Evolutionary conservation across 2,797 vertebrate genomes (phyloP).

Genomic region (Dendrocincla fuliginosa): DNA sequence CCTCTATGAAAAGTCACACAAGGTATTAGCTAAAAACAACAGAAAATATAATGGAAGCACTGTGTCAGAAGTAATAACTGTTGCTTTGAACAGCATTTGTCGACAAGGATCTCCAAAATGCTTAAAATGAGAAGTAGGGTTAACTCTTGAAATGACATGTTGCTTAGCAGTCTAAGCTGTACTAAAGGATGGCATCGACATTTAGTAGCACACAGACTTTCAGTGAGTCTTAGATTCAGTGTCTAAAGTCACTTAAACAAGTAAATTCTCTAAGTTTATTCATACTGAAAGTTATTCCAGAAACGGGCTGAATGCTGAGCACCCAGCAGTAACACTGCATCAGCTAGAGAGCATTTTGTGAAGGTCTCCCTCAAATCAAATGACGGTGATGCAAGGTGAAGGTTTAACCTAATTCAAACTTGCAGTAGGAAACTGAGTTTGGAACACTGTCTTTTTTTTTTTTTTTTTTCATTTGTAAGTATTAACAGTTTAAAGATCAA

Average conservation of each 20-base stretch:
- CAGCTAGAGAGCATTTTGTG: not conserved
- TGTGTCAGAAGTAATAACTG: not conserved
- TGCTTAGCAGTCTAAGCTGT: not conserved
- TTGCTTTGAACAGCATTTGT: not conserved
- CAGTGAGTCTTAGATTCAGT: not conserved
- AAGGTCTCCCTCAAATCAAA: not conserved
- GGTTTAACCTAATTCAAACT: not conserved
- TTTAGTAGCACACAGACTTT: not conserved
- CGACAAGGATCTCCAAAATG: not conserved
- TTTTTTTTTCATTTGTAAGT: not conserved
- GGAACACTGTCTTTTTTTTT: not conserved
- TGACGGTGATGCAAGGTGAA: not conserved
- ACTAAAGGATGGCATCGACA: not conserved
- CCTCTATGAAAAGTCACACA: not conserved
- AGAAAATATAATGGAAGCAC: not conserved
- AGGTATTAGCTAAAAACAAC: not conserved
- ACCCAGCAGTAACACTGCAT: not conserved
- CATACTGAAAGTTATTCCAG: not conserved
- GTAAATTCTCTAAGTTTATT: not conserved
- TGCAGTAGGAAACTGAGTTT: not conserved
- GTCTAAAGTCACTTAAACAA: not conserved
- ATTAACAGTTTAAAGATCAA: conserved; percentile 49
- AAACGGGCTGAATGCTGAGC: accelerated
- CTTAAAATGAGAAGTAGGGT: not conserved
- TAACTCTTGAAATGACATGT: not conserved